Evolutionary conservation across 2,888 invertebrate species (phyloP), one percentile per base, ranked within the genome.

Genomic region (Trichogramma dendrolimi): DNA sequence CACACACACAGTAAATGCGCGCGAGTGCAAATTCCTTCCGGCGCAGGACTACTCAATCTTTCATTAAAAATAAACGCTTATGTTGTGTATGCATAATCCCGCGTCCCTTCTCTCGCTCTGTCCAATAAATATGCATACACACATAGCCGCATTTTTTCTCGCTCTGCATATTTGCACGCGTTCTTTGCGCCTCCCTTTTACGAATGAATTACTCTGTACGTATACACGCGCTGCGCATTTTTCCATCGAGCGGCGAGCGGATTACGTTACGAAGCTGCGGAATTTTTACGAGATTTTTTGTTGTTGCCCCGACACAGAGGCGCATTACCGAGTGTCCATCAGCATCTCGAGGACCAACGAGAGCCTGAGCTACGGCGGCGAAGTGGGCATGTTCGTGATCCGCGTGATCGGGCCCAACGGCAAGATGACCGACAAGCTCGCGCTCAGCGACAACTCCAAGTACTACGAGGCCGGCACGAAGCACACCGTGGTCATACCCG

Each of bases 321-420:
- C 86, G 5, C 93, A 94, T 74, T 94, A 92, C 73, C 85, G 87
- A 72, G 83, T 94, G 7, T 85, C 85, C 0, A 82, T 93, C 11
- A 85, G 86, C 67, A 86, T 94, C 52, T 90, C 92, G 0, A 87
- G 87, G 67, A 87, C 87, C 0, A 83, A 85, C 38, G 88, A 87
- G 69, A 91, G 91, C 72, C 76, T 83, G 58, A 60, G 44, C 52
- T 91, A 92, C 73, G 91, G 91, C 0, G 91, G 92, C 0, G 92
- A 92, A 75, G 84, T 91, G 4, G 92, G 92, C 1, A 85, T 86
- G 66, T 82, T 92, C 4, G 83, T 85, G 1, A 80, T 92, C 10
- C 85, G 84, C 0, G 80, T 90, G 42, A 84, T 89, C 57, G 87
- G 87, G 49, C 82, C 83, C 44, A 82, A 84, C 61, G 84, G 81